phyloP scores from a whole-genome alignment of 2,888 invertebrate genomes.

The Empis livida region DNA sequence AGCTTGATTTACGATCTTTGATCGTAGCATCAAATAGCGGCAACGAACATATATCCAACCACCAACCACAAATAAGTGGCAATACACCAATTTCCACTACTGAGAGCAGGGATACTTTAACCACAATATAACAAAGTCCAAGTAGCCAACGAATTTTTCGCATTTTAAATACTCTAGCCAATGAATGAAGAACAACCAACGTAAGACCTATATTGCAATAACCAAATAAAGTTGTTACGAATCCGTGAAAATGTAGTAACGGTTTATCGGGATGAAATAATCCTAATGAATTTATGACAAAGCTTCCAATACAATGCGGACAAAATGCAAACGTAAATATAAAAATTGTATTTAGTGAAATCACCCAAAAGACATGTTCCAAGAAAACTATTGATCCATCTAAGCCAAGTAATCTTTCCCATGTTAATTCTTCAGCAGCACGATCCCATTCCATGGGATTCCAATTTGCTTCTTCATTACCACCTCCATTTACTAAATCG shows the following conservation, averaged over 20 bases:
- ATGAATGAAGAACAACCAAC: slow-evolving; percentile 69
- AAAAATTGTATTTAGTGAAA: slow-evolving; percentile 91
- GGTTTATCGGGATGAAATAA: slow-evolving; percentile 31
- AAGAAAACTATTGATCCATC: slow-evolving; percentile 95
- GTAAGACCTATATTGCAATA: slow-evolving; percentile 80
- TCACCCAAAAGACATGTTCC: slow-evolving; percentile 99
- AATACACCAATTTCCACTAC: slow-evolving; percentile 96
- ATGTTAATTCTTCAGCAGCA: slow-evolving; percentile 93
- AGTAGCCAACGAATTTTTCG: slow-evolving; percentile 70
- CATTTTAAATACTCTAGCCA: slow-evolving; percentile 69
- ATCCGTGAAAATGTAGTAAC: slow-evolving; percentile 78
- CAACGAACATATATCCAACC: slow-evolving; percentile 95
- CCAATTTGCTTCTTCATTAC: slow-evolving; percentile 78
- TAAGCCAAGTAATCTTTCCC: slow-evolving; percentile 90
- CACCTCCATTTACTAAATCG: slow-evolving; percentile 40
- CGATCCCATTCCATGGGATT: slow-evolving; percentile 98
- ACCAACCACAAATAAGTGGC: slow-evolving; percentile 96
- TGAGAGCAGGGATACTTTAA: slow-evolving; percentile 80
- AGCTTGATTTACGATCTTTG: slow-evolving; percentile 75
- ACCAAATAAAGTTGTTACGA: slow-evolving; percentile 83
- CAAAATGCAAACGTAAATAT: slow-evolving; percentile 95
- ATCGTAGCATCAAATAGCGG: slow-evolving; percentile 82
- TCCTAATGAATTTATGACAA: slow-evolving; percentile 61
- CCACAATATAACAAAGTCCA: slow-evolving; percentile 75
- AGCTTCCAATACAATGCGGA: slow-evolving; percentile 89